Base-by-base conservation (phyloP, 2,113 vertebrate genomes). In the Cyrtonyx montezumae region DNA sequence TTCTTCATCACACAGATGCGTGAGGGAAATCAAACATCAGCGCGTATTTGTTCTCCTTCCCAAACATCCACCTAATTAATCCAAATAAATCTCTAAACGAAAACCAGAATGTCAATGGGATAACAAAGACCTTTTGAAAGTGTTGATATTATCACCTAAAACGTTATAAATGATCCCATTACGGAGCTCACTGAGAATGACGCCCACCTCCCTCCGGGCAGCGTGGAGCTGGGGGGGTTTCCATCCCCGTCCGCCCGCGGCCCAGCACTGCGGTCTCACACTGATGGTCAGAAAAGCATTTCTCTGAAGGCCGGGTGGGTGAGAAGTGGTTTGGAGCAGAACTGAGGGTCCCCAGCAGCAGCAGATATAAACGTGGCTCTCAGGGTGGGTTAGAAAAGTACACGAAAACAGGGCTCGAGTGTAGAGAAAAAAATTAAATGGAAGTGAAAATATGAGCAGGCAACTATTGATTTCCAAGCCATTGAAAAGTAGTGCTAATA, bases 61-160 rank as follows among this genome's bases (percentile, higher is more conserved):
- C 74, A 84, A 91, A 77, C 88, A 69, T 30, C 80, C 8, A 2
- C 65, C 65, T 91, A 76, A 85, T 90, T 93, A 93, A 96, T 69
- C 76, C 83, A 77, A 90, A 88, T 40, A 87, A 88, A 73, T 92
- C 94, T 90, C 42, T 70, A 40, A 45, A 74, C 65, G 79, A 70
- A 37, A 76, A 37, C 53, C 40, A 34, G 61, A 28, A 65, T 68
- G 62, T 71, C 88, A 19, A 42, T 17, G 8, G 79, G 87, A 83
- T 65, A 62, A 77, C 65, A 79, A 85, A 86, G 55, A 21, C 79
- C 84, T 80, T 91, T 61, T 17, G 1, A 51, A 75, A 62, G 28
- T 14, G 25, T 32, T 48, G 59, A 42, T 23, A 26, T 91, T 56
- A 80, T 62, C 61, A 73, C 61, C 90, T 78, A 77, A 88, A 92